phyloP scores from a whole-genome alignment of 1,140 invertebrate genomes.

The Argopecten irradians region DNA sequence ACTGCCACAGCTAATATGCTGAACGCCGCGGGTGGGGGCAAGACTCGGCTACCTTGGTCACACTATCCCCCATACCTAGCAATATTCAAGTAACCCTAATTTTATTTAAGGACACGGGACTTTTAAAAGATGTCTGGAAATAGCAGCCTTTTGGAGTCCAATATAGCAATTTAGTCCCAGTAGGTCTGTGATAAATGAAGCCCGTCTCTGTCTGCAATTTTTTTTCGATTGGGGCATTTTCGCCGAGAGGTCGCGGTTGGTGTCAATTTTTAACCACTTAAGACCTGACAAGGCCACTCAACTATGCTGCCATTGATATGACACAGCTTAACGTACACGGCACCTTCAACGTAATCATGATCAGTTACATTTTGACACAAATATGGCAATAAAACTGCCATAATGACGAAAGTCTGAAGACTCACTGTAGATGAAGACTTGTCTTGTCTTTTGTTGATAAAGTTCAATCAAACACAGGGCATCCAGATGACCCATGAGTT shows the following conservation, averaged over 20 bases:
- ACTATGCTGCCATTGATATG: background rate
- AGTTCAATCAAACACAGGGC: too few species aligned
- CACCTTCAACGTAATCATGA: background rate
- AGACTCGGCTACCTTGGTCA: background rate
- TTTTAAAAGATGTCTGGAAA: background rate
- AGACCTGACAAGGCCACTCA: background rate
- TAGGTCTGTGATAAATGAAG: background rate
- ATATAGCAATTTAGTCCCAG: background rate
- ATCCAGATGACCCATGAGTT: too few species aligned
- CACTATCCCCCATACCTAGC: background rate
- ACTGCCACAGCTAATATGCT: background rate
- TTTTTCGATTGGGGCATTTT: background rate
- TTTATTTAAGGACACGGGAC: background rate
- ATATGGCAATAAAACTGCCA: background rate
- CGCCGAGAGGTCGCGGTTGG: too few species aligned
- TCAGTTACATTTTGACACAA: background rate
- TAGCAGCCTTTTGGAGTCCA: background rate
- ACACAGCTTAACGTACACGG: background rate
- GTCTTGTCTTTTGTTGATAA: too few species aligned
- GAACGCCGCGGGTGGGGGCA: background rate
- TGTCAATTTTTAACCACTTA: background rate
- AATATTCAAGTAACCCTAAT: background rate
- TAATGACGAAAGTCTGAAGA: too few species aligned
- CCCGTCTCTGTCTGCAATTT: background rate
- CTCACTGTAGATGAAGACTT: too few species aligned